Conservation (phyloP, 1,140 invertebrate species). For the Lithobius niger region DNA sequence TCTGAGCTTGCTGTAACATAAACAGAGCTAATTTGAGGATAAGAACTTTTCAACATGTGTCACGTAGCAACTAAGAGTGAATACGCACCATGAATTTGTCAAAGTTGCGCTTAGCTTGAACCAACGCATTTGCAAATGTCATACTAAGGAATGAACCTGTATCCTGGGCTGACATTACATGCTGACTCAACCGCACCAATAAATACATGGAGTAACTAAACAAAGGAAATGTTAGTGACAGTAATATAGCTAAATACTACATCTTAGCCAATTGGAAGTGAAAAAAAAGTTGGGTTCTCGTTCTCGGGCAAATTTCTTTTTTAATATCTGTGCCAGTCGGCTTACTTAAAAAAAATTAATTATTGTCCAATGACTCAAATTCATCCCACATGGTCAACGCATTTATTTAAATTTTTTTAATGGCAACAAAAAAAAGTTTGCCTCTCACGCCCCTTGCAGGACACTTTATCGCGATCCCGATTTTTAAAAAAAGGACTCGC, state of each 20-base stretch:
- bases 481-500: too few species aligned
- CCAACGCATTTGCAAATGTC: conserved; percentile 71
- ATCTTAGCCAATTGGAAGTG: conserved; percentile 9
- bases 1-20: conserved; percentile 48
- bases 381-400: too few species aligned
- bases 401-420: too few species aligned
- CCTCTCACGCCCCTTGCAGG: too few species aligned
- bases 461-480: too few species aligned
- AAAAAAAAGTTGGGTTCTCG: neutral
- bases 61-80: too few species aligned
- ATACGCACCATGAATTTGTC: conserved; percentile 68
- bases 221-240: conserved; percentile 11
- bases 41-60: too few species aligned
- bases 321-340: neutral
- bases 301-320: too few species aligned
- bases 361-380: too few species aligned
- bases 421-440: too few species aligned
- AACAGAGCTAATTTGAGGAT: neutral
- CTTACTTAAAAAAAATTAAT: conserved; percentile 20
- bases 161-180: conserved; percentile 80
- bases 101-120: conserved; percentile 88
- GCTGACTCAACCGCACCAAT: conserved; percentile 71
- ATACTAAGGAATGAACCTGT: conserved; percentile 81
- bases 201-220: conserved; percentile 82
- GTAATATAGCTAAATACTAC: neutral